Evolutionary conservation across 2,888 invertebrate species (phyloP).

Genomic region (Clitarchus hookeri): DNA sequence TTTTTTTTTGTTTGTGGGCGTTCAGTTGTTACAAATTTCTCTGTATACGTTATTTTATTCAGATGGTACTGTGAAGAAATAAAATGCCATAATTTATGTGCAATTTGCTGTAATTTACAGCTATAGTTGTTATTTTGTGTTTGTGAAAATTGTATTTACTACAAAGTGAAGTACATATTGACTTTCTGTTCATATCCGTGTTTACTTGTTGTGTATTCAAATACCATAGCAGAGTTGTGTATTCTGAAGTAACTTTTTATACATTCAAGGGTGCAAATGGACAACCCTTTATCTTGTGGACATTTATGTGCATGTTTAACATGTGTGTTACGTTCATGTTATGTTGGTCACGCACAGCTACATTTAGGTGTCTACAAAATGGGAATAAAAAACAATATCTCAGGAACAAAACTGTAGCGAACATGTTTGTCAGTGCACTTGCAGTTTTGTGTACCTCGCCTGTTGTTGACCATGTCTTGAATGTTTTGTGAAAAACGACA

Average conservation of each 20-base stretch:
- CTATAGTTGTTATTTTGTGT: slow-evolving; percentile 23
- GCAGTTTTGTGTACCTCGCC: slow-evolving; percentile 34
- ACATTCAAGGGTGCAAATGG: slow-evolving; percentile 10
- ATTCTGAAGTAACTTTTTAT: slow-evolving; percentile 28
- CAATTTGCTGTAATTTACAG: slow-evolving; percentile 22
- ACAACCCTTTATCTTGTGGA: neutral
- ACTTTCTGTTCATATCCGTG: neutral
- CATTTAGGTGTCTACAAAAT: slow-evolving; percentile 28
- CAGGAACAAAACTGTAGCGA: slow-evolving; percentile 39
- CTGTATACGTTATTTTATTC: slow-evolving; percentile 23
- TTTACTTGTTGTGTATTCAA: neutral
- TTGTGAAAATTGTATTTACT: slow-evolving; percentile 21
- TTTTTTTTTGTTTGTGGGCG: slow-evolving; percentile 26
- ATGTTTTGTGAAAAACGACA: slow-evolving; percentile 30
- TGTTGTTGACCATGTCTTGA: slow-evolving; percentile 34
- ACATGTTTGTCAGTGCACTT: slow-evolving; percentile 39
- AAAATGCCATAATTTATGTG: slow-evolving; percentile 21
- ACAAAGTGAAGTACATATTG: neutral
- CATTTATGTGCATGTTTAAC: slow-evolving; percentile 28
- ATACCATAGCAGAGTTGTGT: neutral
- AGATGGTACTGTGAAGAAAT: slow-evolving; percentile 17
- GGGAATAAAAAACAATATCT: slow-evolving; percentile 33
- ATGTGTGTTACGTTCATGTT: slow-evolving; percentile 26
- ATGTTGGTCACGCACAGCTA: slow-evolving; percentile 35
- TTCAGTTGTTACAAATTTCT: slow-evolving; percentile 18